A percentile compares a stretch with the other conserved stretches of the same genome.
These are phyloP conservation scores for Propithecus coquereli DNA, from an alignment of 2,113 vertebrate genomes.

Conservation along the genomic window DNA sequence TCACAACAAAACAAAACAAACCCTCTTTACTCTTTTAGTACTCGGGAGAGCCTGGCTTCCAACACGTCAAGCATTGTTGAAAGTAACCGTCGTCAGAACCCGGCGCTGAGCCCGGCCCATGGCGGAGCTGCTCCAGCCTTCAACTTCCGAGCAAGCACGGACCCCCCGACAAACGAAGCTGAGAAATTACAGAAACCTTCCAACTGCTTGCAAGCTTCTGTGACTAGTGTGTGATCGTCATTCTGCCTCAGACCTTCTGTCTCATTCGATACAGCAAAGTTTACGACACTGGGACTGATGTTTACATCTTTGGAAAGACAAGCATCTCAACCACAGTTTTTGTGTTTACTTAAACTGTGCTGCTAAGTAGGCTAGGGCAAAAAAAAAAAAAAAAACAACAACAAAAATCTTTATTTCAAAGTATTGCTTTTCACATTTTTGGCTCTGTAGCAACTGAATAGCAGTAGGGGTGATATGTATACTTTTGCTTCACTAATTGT, in stretches of 20 bases:
- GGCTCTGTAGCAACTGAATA: conserved; percentile 86
- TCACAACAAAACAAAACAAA: conserved; percentile 68
- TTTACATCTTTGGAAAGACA: conserved; percentile 86
- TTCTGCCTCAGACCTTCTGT: conserved; percentile 80
- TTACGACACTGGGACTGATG: conserved; percentile 87
- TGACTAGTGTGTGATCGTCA: conserved; percentile 96
- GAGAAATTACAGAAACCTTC: conserved; percentile 98
- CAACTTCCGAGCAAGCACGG: conserved; percentile 91
- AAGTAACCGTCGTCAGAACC: conserved; percentile 96
- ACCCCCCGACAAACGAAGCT: conserved; percentile 88
- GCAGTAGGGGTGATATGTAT: conserved; percentile 85
- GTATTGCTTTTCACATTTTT: conserved; percentile 86
- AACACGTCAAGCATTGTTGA: conserved; percentile 99
- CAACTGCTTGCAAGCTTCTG: conserved; percentile 97
- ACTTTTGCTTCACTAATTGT: conserved; percentile 87
- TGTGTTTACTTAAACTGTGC: conserved; percentile 85
- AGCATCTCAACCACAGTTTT: conserved; percentile 87
- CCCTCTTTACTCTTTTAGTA: conserved; percentile 86
- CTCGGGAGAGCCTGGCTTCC: conserved; percentile 97
- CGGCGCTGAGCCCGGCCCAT: conserved; percentile 94
- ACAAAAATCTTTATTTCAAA: conserved; percentile 82
- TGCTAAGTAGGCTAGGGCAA: conserved; percentile 84
- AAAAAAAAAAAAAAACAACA: conserved; percentile 48
- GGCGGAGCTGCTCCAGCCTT: conserved; percentile 90
- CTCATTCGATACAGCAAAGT: conserved; percentile 81